phyloP scores from a whole-genome alignment of 2,888 invertebrate species.

The Melolontha melolontha region DNA sequence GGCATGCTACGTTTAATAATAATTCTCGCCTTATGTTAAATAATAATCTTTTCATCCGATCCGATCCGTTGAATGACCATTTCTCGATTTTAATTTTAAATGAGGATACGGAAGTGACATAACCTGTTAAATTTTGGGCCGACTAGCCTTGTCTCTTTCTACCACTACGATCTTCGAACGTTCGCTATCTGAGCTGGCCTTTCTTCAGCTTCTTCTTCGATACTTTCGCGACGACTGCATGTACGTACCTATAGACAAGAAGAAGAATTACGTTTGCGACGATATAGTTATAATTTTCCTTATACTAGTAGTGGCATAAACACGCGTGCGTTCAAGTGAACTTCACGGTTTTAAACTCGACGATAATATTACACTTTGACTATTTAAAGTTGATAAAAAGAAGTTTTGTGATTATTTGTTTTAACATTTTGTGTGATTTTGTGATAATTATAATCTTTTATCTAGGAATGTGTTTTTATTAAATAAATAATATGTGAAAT shows the following conservation, averaged over 20 bases:
- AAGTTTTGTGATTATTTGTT: no score
- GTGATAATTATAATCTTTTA: no score
- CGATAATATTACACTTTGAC: no score
- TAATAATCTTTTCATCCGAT: slow-evolving; percentile 6
- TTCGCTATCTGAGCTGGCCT: background rate
- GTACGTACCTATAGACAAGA: no score
- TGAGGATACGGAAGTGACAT: slow-evolving; percentile 42
- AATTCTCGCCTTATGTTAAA: background rate
- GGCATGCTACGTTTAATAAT: background rate
- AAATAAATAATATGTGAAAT: background rate
- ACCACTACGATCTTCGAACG: slow-evolving; percentile 2
- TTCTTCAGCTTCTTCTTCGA: slow-evolving; percentile 15
- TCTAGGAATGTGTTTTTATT: no score
- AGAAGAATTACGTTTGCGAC: slow-evolving; percentile 15
- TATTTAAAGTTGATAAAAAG: no score
- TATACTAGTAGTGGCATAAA: slow-evolving; percentile 10
- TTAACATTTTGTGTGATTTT: no score
- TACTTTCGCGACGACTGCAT: slow-evolving; percentile 23
- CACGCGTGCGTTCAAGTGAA: background rate
- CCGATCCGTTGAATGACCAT: background rate
- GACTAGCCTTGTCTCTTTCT: slow-evolving; percentile 17
- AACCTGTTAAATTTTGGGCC: slow-evolving; percentile 43
- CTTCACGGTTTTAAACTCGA: background rate
- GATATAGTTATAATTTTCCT: slow-evolving; percentile 39
- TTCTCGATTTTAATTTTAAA: slow-evolving; percentile 35